Percentiles rank a stretch among this genome's conserved stretches.
Evolutionary conservation across 2,113 vertebrate genomes (phyloP).

Genomic region (Connochaetes taurinus): DNA sequence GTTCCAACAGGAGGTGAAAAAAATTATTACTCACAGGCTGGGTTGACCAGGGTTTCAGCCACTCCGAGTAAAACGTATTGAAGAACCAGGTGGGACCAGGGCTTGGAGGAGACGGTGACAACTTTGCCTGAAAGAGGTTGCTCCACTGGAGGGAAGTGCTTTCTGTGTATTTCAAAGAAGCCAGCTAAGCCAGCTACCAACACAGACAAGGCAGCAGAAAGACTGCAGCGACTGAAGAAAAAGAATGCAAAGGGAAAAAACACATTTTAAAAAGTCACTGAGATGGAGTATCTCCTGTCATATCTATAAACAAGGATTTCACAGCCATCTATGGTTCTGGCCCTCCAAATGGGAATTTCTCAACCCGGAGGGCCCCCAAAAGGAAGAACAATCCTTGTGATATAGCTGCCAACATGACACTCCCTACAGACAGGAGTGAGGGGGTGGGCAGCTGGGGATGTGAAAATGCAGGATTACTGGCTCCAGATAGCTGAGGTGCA

Average conservation of each 20-base stretch:
- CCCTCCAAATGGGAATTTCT: neutral
- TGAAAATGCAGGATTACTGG: neutral
- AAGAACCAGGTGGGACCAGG: constrained; percentile 87
- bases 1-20: neutral
- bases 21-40: constrained; percentile 85
- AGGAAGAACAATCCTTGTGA: neutral
- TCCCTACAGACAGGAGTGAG: neutral
- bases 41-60: constrained; percentile 91
- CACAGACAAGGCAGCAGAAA: constrained; percentile 83
- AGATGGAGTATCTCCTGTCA: neutral
- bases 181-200: constrained; percentile 89
- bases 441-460: neutral
- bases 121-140: constrained; percentile 85
- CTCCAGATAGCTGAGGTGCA: neutral
- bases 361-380: neutral
- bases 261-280: neutral
- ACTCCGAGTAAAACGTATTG: constrained; percentile 92
- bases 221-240: constrained; percentile 83
- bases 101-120: constrained; percentile 89
- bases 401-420: neutral
- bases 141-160: constrained; percentile 83
- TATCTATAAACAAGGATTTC: neutral
- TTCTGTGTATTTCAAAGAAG: constrained; percentile 88
- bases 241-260: neutral
- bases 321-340: neutral